Base-by-base conservation (phyloP, 2,888 invertebrate genomes). In the Galerucella calmariensis region DNA sequence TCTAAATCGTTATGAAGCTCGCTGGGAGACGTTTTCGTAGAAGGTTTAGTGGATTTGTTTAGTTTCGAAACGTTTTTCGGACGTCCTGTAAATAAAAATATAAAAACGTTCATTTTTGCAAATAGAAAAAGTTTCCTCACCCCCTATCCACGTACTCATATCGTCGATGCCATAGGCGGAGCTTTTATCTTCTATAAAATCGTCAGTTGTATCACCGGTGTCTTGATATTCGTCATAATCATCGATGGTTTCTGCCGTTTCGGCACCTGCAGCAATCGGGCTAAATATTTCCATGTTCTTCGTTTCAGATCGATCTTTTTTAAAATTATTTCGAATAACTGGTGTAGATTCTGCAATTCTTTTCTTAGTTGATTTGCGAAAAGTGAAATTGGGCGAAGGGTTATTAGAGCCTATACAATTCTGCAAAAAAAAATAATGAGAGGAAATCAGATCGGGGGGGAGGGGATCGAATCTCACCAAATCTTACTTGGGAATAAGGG, bases 121-220 rank as follows among this genome's bases (percentile, higher is more conserved):
- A 66, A 20, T 16, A 48, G n/a, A 63, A 44, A 44, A 63, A 11
- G 16, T 11, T n/a, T 12, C 5, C 63, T 88, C 89, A 89, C 92
- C 91, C 83, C 89, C 89, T 84, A 92, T 90, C 93, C 93, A 93
- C 76, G 90, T 91, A 81, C 91, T 93, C 62, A 92, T 89, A 86
- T 92, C 92, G 79, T 90, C 89, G 85, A 90, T 90, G 16, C 90
- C 90, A 20, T 90, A 82, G 2, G 62, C 65, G 27, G 44, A 56
- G 35, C 67, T 68, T 16, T 63, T 75, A 56, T 65, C 69, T 16
- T 56, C 53, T 48, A 12, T 75, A n/a, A 44, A 75, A 53, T 67
- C 73, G 62, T 67, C 46, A 41, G 48, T 69, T 56, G 67, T 72
- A 11, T 65, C 68, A 9, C 16, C 53, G 41, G 51, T 72, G 14